phyloP scores from a whole-genome alignment of 2,888 invertebrate species.

The Drosophila nr. medialis region DNA sequence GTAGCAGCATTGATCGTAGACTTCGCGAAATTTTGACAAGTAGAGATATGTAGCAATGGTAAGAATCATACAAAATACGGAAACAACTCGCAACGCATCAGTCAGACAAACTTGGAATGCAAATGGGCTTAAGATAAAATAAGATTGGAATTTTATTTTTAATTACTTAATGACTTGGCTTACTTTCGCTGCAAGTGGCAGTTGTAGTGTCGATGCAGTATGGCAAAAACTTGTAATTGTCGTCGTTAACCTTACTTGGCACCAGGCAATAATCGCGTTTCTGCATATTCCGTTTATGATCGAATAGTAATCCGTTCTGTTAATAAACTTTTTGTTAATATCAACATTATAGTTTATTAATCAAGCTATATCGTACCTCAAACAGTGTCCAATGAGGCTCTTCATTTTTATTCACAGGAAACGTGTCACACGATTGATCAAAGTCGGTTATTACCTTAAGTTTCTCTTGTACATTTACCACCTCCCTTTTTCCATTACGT shows the following conservation, averaged over 20 bases:
- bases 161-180: neutral
- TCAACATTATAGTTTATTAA: neutral
- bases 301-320: slow-evolving; percentile 12
- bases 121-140: neutral
- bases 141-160: too few species aligned
- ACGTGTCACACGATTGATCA: slow-evolving; percentile 16
- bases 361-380: slow-evolving; percentile 13
- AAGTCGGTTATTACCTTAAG: slow-evolving; percentile 4
- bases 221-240: neutral
- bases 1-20: slow-evolving; percentile 14
- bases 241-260: neutral
- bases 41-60: slow-evolving; percentile 85
- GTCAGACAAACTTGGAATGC: neutral
- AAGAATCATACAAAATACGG: slow-evolving; percentile 88
- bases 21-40: neutral
- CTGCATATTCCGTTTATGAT: neutral
- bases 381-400: slow-evolving; percentile 26
- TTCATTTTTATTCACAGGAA: neutral
- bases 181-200: too few species aligned
- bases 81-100: slow-evolving; percentile 82
- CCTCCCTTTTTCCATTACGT: neutral
- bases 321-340: neutral
- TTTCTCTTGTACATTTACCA: neutral
- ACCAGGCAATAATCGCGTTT: slow-evolving; percentile 16
- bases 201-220: too few species aligned